Percentiles rank a stretch among this genome's conserved stretches.
phyloP scores from a whole-genome alignment of 1,140 invertebrate genomes.

The Globodera ellingtonae region DNA sequence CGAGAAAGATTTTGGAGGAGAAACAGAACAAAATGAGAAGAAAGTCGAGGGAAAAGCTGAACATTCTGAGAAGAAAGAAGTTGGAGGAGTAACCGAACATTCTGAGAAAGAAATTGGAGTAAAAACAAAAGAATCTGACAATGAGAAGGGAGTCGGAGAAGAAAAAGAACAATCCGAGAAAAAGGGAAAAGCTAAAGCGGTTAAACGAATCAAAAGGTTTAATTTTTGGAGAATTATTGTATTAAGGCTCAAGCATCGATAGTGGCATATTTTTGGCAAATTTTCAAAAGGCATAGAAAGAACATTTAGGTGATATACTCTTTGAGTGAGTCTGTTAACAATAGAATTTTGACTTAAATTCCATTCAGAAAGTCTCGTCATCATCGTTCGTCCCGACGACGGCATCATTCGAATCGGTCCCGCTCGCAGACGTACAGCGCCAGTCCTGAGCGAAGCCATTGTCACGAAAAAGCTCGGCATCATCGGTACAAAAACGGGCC shows the following conservation, averaged over 20 bases:
- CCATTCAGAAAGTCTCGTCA: background rate
- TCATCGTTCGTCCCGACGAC: background rate
- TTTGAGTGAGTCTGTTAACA: background rate
- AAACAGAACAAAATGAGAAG: background rate
- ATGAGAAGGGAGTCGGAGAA: background rate
- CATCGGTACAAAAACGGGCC: background rate
- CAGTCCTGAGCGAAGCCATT: background rate
- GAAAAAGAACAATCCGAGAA: background rate
- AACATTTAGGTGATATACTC: background rate
- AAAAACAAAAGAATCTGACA: background rate
- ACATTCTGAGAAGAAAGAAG: background rate
- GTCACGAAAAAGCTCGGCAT: background rate
- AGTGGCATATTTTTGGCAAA: no score
- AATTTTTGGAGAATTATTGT: background rate
- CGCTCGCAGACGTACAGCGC: background rate
- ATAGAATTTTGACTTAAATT: background rate
- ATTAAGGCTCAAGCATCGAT: background rate
- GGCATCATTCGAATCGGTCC: background rate
- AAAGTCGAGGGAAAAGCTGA: background rate
- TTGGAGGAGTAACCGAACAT: background rate
- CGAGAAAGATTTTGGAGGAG: background rate
- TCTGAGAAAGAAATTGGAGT: background rate
- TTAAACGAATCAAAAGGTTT: background rate
- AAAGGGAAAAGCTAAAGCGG: background rate
- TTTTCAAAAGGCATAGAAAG: conserved; percentile 1